Conservation (phyloP, 23 tunicate genomes). For the Halocynthia roretzi region DNA sequence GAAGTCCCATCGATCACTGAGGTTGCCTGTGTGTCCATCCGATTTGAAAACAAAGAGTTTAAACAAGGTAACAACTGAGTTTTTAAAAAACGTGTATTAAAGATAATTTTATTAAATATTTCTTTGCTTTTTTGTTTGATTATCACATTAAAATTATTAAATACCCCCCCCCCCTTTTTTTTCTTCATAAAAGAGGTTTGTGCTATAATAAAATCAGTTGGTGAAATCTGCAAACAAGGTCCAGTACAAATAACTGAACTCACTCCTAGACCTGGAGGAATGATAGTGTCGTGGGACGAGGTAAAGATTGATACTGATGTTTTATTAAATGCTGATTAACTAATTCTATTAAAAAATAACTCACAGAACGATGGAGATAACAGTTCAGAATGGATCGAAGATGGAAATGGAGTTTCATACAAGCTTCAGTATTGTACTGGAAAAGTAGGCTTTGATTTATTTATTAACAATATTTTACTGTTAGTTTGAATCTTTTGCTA, state of each 20-base stretch:
- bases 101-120: background rate
- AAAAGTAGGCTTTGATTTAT: slow-evolving; percentile 14
- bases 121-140: background rate
- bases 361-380: slow-evolving; percentile 30
- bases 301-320: background rate
- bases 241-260: slow-evolving; percentile 71
- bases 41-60: slow-evolving; percentile 39
- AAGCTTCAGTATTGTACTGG: slow-evolving; percentile 72
- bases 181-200: slow-evolving; percentile 3
- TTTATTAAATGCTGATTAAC: no score
- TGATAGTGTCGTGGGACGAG: slow-evolving; percentile 54
- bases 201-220: slow-evolving; percentile 3
- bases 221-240: slow-evolving; percentile 27
- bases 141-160: background rate
- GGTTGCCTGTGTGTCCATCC: slow-evolving; percentile 60
- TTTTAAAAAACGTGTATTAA: background rate
- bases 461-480: no score
- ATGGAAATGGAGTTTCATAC: slow-evolving; percentile 25
- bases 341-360: background rate
- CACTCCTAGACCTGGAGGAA: slow-evolving; percentile 74
- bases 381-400: slow-evolving; percentile 21
- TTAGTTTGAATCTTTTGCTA: no score
- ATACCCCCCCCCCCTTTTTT: background rate
- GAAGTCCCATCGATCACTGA: slow-evolving; percentile 75
- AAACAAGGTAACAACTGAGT: slow-evolving; percentile 18